phyloP scores from a whole-genome alignment of 2,113 vertebrate species.

The Dunckerocampus dactyliophorus region DNA sequence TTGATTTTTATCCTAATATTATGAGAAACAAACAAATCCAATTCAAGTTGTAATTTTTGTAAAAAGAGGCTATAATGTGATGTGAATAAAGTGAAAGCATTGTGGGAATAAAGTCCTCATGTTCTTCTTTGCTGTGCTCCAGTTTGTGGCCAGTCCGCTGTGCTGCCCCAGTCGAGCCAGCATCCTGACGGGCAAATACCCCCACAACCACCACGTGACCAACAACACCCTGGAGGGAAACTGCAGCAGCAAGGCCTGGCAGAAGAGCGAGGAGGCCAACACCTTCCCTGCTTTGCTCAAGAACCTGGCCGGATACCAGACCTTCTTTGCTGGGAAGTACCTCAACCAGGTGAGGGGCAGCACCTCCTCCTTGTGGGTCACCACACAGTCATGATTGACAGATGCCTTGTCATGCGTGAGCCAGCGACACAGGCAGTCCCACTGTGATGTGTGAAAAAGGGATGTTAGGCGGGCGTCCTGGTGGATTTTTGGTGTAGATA shows the following conservation, averaged over 20 bases:
- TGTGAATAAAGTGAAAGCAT: too few relatives aligned
- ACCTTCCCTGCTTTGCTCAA: slow-evolving; percentile 87
- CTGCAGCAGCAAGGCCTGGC: slow-evolving; percentile 93
- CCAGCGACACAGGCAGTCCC: too few relatives aligned
- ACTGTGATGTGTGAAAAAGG: neutral
- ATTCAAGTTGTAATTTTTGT: too few relatives aligned
- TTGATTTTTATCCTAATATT: too few relatives aligned
- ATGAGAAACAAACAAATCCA: too few relatives aligned
- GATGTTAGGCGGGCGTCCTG: too few relatives aligned
- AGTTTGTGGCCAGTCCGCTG: slow-evolving; percentile 96
- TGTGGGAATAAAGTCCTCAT: neutral
- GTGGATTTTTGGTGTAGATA: neutral
- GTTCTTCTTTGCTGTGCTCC: slow-evolving; percentile 1
- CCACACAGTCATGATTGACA: too few relatives aligned
- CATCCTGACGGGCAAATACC: slow-evolving; percentile 95
- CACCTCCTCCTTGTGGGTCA: neutral
- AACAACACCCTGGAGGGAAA: slow-evolving; percentile 97
- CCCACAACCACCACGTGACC: slow-evolving; percentile 93
- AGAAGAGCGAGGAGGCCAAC: slow-evolving; percentile 87
- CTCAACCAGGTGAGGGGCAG: slow-evolving; percentile 84
- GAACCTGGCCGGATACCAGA: slow-evolving; percentile 80
- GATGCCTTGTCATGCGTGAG: too few relatives aligned
- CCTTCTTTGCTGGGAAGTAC: slow-evolving; percentile 97
- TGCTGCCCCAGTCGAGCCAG: slow-evolving; percentile 97
- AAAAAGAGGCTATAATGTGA: too few relatives aligned